These are phyloP conservation scores for Chloroclysta siterata DNA, from an alignment of 2,888 invertebrate genomes.

Conservation along the genomic window DNA sequence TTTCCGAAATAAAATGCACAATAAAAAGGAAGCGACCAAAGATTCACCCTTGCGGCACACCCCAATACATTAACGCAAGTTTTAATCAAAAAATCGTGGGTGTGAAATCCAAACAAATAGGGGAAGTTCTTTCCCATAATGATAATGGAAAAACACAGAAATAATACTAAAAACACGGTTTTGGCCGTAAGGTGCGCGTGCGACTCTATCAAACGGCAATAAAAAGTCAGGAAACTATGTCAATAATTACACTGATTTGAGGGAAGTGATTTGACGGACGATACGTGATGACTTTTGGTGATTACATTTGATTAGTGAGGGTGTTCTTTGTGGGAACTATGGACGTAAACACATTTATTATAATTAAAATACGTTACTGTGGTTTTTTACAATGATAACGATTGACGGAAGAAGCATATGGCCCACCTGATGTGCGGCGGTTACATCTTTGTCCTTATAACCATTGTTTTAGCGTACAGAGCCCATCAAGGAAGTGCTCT, in stretches of 20 bases:
- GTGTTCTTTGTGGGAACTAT: conserved; percentile 39
- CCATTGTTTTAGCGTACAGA: too few relatives aligned
- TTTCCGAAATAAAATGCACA: conserved; percentile 44
- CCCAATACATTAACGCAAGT: conserved; percentile 68
- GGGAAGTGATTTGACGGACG: conserved; percentile 61
- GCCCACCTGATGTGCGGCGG: too few relatives aligned
- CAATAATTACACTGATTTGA: conserved; percentile 67
- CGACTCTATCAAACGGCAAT: conserved; percentile 71
- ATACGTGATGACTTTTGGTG: conserved; percentile 58
- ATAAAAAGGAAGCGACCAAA: conserved; percentile 64
- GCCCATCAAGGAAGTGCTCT: too few relatives aligned
- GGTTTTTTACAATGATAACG: neutral
- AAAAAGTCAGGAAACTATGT: conserved; percentile 63
- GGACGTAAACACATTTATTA: conserved; percentile 21
- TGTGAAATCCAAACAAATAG: conserved; percentile 81
- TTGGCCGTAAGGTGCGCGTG: conserved; percentile 61
- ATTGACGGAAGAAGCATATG: neutral
- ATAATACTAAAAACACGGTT: conserved; percentile 66
- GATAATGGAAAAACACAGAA: conserved; percentile 77
- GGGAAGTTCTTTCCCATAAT: conserved; percentile 80
- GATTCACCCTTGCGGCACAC: conserved; percentile 76
- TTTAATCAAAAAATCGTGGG: conserved; percentile 81
- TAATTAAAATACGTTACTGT: conserved; percentile 24
- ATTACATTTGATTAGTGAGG: conserved; percentile 60
- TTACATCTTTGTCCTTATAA: too few relatives aligned